Evolutionary conservation across 2,113 vertebrate genomes (phyloP).

Genomic region (Accipiter cooperii): DNA sequence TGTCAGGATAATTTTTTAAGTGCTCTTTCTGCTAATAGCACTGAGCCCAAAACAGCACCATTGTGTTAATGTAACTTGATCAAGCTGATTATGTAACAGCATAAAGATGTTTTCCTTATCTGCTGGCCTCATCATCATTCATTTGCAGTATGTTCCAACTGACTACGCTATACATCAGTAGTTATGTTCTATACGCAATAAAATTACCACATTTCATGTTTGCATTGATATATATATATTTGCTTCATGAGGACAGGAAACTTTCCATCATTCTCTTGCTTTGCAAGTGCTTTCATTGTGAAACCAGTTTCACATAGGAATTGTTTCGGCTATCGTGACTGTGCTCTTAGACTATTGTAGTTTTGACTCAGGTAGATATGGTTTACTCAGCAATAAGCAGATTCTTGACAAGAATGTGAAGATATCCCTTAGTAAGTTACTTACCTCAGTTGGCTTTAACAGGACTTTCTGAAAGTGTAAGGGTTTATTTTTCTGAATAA

Average conservation of each 20-base stretch:
- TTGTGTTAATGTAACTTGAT: conserved; percentile 47
- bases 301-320: not conserved
- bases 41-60: not conserved
- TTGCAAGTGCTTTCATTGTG: too few relatives aligned
- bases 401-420: not conserved
- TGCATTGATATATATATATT: too few relatives aligned
- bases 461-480: not conserved
- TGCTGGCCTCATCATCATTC: too few relatives aligned
- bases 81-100: conserved; percentile 34
- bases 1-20: conserved; percentile 21
- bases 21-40: conserved; percentile 16
- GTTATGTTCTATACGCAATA: too few relatives aligned
- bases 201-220: too few relatives aligned
- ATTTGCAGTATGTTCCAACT: too few relatives aligned
- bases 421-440: not conserved
- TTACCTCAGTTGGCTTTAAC: not conserved
- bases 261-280: too few relatives aligned
- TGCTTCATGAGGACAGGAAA: too few relatives aligned
- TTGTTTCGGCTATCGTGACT: not conserved
- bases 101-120: not conserved
- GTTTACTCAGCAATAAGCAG: not conserved
- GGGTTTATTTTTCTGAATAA: not conserved
- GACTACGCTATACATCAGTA: too few relatives aligned
- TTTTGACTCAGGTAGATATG: not conserved
- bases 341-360: not conserved